Conservation (phyloP, 2,797 vertebrate genomes). For the Microtus agrestis region DNA sequence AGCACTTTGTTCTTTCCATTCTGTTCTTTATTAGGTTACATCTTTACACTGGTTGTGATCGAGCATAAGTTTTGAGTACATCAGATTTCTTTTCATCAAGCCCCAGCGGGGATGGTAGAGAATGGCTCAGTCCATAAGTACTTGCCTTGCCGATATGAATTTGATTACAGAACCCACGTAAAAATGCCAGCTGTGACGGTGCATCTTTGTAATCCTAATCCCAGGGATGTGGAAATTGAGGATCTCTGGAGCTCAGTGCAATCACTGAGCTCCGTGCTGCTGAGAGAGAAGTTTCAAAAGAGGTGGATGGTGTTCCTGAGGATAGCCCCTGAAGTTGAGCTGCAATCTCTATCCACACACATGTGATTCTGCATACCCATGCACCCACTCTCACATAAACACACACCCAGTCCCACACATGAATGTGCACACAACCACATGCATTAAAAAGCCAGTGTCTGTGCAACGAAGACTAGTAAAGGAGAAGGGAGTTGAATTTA, state of each 20-base stretch:
- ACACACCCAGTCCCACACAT: neutral
- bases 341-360: too few species aligned
- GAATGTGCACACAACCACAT: neutral
- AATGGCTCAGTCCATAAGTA: neutral
- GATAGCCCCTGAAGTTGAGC: neutral
- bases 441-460: neutral
- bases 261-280: neutral
- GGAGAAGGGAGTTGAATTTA: constrained; percentile 9
- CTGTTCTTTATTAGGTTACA: neutral
- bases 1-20: neutral
- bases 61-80: neutral
- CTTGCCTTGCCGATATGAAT: neutral
- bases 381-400: neutral
- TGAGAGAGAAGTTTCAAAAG: neutral
- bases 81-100: neutral
- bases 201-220: neutral
- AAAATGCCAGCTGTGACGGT: neutral
- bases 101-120: neutral
- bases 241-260: neutral
- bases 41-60: neutral
- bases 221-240: neutral
- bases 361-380: neutral
- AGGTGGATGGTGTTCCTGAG: neutral
- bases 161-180: neutral
- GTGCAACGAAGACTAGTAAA: neutral